Base-by-base conservation (phyloP, 2,888 invertebrate genomes). In the Hoplodrina ambigua region DNA sequence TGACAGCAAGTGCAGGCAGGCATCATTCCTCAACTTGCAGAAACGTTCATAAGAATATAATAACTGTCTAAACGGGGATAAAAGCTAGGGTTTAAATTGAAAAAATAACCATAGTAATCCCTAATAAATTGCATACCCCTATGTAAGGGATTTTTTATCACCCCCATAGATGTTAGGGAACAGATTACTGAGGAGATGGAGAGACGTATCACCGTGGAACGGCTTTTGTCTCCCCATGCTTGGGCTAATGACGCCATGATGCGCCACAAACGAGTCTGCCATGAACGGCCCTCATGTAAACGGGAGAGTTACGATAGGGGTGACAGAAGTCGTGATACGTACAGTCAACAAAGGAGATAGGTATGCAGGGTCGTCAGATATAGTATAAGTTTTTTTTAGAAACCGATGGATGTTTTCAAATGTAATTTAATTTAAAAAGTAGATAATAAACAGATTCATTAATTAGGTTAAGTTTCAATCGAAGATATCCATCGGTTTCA, bases 201-300 rank as follows among this genome's bases (percentile, higher is more conserved):
- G 54, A 58, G 53, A 54, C 53, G 41, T 79, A 62, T 75, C 60
- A 54, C 46, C 11, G 53, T 60, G 80, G 20, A 58, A 61, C 58
- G 44, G 33, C 64, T 52, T 57, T n/a, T 55, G 50, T 72, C 49
- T 20, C 63, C 71, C 55, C 49, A 41, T 41, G n/a, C 11, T 13
- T 8, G 19, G 41, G 33, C 74, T 79, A 75, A 79, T 58, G 80
- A 79, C 37, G 15, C 17, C 75, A 61, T 74, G 75, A 72, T 53
- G 57, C 54, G 50, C 25, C 80, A 74, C 50, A 64, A 75, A 78
- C 37, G 52, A 50, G 54, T 7, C 73, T 74, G 65, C 25, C 59
- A 17, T 49, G 20, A 78, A 78, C 44, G 52, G 25, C 25, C 6
- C 58, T 44, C 59, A 33, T 71, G 25, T 55, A n/a, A 44, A 0